These are phyloP conservation scores for Ephydatia muelleri DNA, from an alignment of 37 sponge, comb jelly and placozoan genomes.

Conservation along the genomic window DNA sequence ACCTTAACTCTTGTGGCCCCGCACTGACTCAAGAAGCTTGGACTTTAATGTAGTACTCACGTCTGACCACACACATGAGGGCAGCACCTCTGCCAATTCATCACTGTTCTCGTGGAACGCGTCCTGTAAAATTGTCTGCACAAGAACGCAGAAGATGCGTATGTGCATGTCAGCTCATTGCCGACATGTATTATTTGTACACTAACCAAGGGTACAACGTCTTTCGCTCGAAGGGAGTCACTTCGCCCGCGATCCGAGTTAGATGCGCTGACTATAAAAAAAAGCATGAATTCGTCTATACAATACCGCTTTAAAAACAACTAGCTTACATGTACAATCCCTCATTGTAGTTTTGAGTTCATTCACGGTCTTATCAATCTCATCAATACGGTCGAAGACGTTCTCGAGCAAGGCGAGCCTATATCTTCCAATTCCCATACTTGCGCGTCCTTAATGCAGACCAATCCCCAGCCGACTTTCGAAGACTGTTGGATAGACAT, in stretches of 20 bases:
- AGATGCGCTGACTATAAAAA: too few species aligned
- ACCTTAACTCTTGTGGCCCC: background rate
- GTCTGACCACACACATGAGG: background rate
- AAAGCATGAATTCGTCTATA: background rate
- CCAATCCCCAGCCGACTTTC: background rate
- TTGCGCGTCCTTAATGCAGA: background rate
- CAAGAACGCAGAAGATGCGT: background rate
- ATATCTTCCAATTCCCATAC: background rate
- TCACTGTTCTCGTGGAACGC: background rate
- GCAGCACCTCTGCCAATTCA: background rate
- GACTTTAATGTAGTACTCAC: background rate
- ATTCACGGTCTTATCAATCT: background rate
- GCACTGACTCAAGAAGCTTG: background rate
- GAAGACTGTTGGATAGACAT: background rate
- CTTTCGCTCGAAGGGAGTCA: background rate
- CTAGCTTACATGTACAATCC: conserved; percentile 1
- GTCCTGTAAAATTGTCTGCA: conserved; percentile 1
- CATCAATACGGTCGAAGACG: background rate
- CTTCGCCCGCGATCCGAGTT: background rate
- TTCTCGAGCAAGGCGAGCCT: background rate
- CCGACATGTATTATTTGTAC: background rate
- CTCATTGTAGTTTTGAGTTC: background rate
- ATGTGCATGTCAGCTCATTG: background rate
- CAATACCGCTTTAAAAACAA: background rate
- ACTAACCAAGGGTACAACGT: conserved; percentile 1